Base-by-base conservation (phyloP, 2,113 vertebrate genomes). In the Serinus canaria region DNA sequence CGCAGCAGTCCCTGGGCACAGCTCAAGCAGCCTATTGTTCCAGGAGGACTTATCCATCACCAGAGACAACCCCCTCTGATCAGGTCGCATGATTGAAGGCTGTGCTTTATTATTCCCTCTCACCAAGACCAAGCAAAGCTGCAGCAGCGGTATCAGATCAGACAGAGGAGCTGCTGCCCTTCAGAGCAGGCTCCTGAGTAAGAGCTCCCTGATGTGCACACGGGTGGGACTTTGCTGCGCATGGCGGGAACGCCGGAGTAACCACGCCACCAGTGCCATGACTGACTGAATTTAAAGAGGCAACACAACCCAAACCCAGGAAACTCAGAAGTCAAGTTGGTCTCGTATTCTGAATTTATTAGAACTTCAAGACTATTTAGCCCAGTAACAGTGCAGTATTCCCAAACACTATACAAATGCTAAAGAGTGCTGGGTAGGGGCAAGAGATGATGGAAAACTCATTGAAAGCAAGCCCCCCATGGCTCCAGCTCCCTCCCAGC, bases 41-140 rank as follows among this genome's bases (percentile, higher is more conserved):
- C 28, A 6, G 39, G 41, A 89, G 52, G 62, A 70, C 33, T 64
- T 96, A 95, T 85, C 95, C 91, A 94, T 97, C 96, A 88, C 75
- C 58, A 47, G 63, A 89, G 93, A 94, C 88, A 93, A 56, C 74
- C 44, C 53, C n/a, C 33, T 70, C 92, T 78, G 95, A 95, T 91
- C 83, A 88, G 74, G 81, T 53, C 41, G 16, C 22, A 74, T 55
- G 93, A 95, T 56, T 79, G 89, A 94, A 95, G 79, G 85, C 93
- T 95, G 93, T 69, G 66, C 75, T 96, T 96, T 66, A 94, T 92
- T 95, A 92, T 94, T 94, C 90, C 78, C 89, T 93, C 90, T 52
- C 50, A 72, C 86, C 79, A 75, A 13, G 30, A 70, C 31, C 68
- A 72, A 82, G 64, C 9, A 3, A 47, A 76, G 70, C 83, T 58